These are phyloP conservation scores for Orthonychiurus folsomi DNA, from an alignment of 2,888 invertebrate species.

Conservation along the genomic window DNA sequence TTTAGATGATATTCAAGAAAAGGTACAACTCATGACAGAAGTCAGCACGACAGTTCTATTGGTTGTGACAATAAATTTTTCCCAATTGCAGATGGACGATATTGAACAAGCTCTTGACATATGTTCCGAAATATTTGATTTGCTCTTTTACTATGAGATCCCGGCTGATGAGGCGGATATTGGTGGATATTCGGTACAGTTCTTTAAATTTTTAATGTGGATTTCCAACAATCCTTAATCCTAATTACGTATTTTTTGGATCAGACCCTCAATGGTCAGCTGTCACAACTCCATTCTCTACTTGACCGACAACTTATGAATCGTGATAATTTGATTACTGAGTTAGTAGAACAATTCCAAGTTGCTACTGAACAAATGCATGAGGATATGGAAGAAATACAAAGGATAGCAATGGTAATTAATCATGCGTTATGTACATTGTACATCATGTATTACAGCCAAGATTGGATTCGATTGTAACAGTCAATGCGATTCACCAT, in stretches of 20 bases:
- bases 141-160: conserved; percentile 71
- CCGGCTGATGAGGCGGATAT: conserved; percentile 63
- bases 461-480: too few relatives aligned
- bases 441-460: too few relatives aligned
- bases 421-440: too few relatives aligned
- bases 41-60: background rate
- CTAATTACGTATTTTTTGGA: background rate
- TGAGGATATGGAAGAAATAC: conserved; percentile 61
- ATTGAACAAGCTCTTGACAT: conserved; percentile 68
- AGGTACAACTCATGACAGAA: conserved; percentile 36
- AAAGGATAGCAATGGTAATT: conserved; percentile 60
- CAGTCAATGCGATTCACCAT: too few relatives aligned
- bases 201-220: too few relatives aligned
- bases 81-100: conserved; percentile 50
- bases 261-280: too few relatives aligned
- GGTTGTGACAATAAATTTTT: too few relatives aligned
- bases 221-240: too few relatives aligned
- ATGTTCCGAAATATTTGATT: conserved; percentile 70
- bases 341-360: conserved; percentile 63
- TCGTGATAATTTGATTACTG: conserved; percentile 57
- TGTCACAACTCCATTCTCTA: conserved; percentile 52
- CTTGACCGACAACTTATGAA: conserved; percentile 63
- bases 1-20: conserved; percentile 57
- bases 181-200: conserved; percentile 11
- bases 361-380: conserved; percentile 67